phyloP scores from a whole-genome alignment of 2,888 invertebrate species.

The Alloplasta piceator region DNA sequence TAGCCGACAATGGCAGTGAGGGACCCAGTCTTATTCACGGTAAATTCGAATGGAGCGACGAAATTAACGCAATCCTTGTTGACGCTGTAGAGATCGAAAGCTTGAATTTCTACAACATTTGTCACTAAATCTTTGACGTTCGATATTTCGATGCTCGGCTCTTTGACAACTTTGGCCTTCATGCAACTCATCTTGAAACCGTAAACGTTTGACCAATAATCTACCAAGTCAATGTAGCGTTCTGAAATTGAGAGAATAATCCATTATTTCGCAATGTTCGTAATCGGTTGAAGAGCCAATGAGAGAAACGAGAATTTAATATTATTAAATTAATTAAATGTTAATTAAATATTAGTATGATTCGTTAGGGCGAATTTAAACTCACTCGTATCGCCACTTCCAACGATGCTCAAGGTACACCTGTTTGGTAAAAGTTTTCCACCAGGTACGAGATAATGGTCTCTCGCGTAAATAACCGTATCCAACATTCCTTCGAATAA shows the following conservation, averaged over 20 bases:
- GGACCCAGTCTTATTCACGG: constrained; percentile 86
- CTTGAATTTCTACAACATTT: constrained; percentile 78
- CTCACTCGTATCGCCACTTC: constrained; percentile 89
- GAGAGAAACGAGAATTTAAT: constrained; percentile 3
- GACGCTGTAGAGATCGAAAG: constrained; percentile 90
- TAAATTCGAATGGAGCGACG: constrained; percentile 88
- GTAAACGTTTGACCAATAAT: constrained; percentile 97
- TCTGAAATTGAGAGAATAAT: constrained; percentile 81
- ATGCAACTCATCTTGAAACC: constrained; percentile 97
- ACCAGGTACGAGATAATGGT: constrained; percentile 90
- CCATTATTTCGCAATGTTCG: no score
- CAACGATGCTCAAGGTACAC: constrained; percentile 92
- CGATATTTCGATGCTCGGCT: constrained; percentile 88
- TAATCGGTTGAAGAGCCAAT: no score
- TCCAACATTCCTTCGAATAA: constrained; percentile 98
- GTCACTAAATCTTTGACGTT: constrained; percentile 79
- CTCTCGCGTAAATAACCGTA: constrained; percentile 94
- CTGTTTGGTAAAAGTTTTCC: constrained; percentile 93
- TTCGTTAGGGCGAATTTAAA: constrained; percentile 17
- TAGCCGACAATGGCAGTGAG: constrained; percentile 94
- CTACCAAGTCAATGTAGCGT: constrained; percentile 89
- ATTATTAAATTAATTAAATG: no score
- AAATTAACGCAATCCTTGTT: constrained; percentile 89
- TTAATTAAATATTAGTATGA: constrained; percentile 45
- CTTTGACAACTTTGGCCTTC: constrained; percentile 92